These are phyloP conservation scores for Drosophila sechellia DNA, from an alignment of 1,140 invertebrate genomes.

Conservation along the genomic window DNA sequence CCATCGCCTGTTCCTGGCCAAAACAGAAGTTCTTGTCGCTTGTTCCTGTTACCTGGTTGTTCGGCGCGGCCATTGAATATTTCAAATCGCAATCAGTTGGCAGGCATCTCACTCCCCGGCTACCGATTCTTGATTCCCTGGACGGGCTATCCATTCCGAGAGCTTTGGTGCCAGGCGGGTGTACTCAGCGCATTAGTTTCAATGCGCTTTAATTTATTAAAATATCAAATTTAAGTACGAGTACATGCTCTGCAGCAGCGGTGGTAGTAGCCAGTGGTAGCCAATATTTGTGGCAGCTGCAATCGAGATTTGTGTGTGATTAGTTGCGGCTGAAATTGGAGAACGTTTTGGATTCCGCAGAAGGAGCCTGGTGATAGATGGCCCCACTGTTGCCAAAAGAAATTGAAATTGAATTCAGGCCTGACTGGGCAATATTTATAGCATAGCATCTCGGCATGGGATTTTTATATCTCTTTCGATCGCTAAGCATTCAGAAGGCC, in stretches of 20 bases:
- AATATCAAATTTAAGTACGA: slow-evolving; percentile 81
- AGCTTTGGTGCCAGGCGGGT: slow-evolving; percentile 16
- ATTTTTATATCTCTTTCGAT: not conserved
- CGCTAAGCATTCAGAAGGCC: not conserved
- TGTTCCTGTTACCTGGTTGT: slow-evolving; percentile 67
- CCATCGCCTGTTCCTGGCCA: slow-evolving; percentile 3
- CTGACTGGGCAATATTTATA: slow-evolving; percentile 27
- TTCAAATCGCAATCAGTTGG: slow-evolving; percentile 84
- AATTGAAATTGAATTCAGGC: slow-evolving; percentile 34
- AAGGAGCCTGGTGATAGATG: slow-evolving; percentile 19
- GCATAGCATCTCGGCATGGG: not conserved
- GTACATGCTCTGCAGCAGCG: slow-evolving; percentile 52
- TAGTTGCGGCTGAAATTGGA: slow-evolving; percentile 53
- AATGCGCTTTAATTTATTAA: slow-evolving; percentile 76
- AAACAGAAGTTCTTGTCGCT: slow-evolving; percentile 82
- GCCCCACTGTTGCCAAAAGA: slow-evolving; percentile 17
- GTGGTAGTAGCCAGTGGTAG: slow-evolving; percentile 21
- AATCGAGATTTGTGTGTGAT: slow-evolving; percentile 57
- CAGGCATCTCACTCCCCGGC: slow-evolving; percentile 65
- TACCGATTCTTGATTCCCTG: slow-evolving; percentile 39
- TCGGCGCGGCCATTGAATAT: slow-evolving; percentile 72
- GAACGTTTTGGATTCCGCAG: slow-evolving; percentile 35
- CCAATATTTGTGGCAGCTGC: slow-evolving; percentile 48
- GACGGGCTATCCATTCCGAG: slow-evolving; percentile 5
- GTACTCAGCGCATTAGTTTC: slow-evolving; percentile 67